Percentiles rank a stretch among this genome's conserved stretches.
Evolutionary conservation across 2,113 vertebrate species (phyloP).

Genomic region (Dasypus novemcinctus): DNA sequence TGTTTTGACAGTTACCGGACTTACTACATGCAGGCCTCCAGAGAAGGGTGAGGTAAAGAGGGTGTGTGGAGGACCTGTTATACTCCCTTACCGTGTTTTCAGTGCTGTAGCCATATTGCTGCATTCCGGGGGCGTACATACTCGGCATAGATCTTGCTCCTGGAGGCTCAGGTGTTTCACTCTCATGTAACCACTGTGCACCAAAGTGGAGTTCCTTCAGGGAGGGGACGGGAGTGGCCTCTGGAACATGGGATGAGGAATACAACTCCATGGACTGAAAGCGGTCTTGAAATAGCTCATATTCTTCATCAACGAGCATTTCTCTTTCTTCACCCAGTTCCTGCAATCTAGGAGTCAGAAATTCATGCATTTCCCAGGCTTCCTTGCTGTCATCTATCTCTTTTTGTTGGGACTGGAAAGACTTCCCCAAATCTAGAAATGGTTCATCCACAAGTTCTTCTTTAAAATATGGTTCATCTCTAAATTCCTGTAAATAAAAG

Average conservation of each 20-base stretch:
- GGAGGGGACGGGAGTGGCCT: background rate
- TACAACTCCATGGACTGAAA: conserved; percentile 59
- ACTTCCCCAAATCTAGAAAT: conserved; percentile 84
- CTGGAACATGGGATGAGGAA: background rate
- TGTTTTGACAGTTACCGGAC: background rate
- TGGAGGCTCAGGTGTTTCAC: background rate
- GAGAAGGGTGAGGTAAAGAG: background rate
- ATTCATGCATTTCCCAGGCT: conserved; percentile 86
- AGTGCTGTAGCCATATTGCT: conserved; percentile 22
- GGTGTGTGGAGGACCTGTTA: rapidly evolving
- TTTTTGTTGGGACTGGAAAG: conserved; percentile 81
- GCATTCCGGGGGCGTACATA: conserved; percentile 40
- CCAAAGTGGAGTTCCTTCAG: background rate
- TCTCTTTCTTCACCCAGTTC: conserved; percentile 81
- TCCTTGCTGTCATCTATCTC: conserved; percentile 73
- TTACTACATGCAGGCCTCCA: background rate
- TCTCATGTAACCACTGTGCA: conserved; percentile 57
- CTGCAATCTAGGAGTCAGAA: conserved; percentile 67
- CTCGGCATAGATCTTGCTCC: conserved; percentile 29
- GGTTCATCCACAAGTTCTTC: conserved; percentile 89
- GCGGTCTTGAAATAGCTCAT: conserved; percentile 74
- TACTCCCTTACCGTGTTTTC: conserved; percentile 70
- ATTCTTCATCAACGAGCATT: conserved; percentile 90
- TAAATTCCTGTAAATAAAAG: conserved; percentile 81
- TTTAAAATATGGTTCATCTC: conserved; percentile 81